Base-by-base conservation (phyloP, 2,888 invertebrate species). In the Poecilus cupreus region DNA sequence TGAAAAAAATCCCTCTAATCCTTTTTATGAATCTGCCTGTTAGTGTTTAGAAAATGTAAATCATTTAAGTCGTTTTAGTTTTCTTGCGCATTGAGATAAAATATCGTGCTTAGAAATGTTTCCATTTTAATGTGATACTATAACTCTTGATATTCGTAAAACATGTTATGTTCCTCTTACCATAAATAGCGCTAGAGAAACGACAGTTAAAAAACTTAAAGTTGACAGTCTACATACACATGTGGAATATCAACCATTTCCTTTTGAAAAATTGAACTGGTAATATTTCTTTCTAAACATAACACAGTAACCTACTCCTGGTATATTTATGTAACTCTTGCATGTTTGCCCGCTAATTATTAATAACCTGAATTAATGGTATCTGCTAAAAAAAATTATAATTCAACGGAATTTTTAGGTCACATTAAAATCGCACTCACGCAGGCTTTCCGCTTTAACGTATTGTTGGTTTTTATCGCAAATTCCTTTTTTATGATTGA, bases 401-500 rank as follows among this genome's bases (percentile, higher is more conserved):
- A 32, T 32, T 32, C 32, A 5, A 5, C 6, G 54, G 8, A 54
- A 22, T 22, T 54, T 49, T 49, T 54, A 22, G 54, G 54, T 54
- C 22, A 54, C 20, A 54, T 22, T 54, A 18, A 49, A 16, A 10
- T 54, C 22, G 11, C 10, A 22, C 1, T 11, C 54, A 54, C 20
- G 54, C 22, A 54, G 54, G 3, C 1, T 22, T 57, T 20, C 11
- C 22, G n/a, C n/a, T n/a, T n/a, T n/a, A 20, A 11, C 51, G 51
- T 18, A 18, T 13, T 51, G 13, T 51, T 51, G 51, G 2, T 18
- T 20, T 20, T 51, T 51, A 54, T 54, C 54, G 54, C 22, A 6
- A 22, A 54, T 54, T 54, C n/a, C 60, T 24, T 60, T 60, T 60
- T 24, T 60, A 60, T 24, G 24, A 16, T 51, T 51, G 13, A 60